These are phyloP conservation scores for Alcedo atthis DNA, from an alignment of 2,797 vertebrate species.

Conservation along the genomic window DNA sequence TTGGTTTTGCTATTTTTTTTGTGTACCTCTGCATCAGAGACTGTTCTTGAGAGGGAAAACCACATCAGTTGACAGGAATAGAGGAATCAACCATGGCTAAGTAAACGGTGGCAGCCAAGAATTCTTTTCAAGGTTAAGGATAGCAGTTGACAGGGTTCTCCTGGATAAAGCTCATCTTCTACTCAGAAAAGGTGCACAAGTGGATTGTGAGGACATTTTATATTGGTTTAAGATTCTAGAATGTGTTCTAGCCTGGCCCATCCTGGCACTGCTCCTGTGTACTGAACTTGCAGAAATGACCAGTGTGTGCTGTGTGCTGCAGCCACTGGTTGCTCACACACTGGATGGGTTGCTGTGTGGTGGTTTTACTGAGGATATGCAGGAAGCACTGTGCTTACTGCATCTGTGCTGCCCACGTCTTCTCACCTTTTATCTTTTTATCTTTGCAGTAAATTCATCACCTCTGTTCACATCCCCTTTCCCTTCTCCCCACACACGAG, in stretches of 20 bases:
- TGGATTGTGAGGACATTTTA: not conserved
- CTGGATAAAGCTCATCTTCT: not conserved
- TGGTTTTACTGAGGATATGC: not conserved
- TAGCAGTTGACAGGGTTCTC: not conserved
- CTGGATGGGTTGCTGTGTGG: accelerated
- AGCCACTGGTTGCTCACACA: not conserved
- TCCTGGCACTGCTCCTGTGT: not conserved
- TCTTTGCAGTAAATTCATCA: not conserved
- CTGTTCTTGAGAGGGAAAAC: not conserved
- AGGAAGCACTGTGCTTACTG: accelerated
- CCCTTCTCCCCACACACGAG: not conserved
- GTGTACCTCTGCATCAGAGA: not conserved
- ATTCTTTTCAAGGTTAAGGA: not conserved
- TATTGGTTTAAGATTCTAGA: not conserved
- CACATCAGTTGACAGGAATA: not conserved
- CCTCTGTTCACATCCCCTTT: not conserved
- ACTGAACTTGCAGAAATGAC: not conserved
- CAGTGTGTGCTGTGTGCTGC: not conserved
- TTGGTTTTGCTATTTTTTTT: not conserved
- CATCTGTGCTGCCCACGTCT: accelerated
- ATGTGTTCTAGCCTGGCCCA: not conserved
- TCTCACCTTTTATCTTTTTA: too few relatives aligned
- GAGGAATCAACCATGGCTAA: not conserved
- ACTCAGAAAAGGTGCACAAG: not conserved
- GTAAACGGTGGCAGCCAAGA: not conserved